phyloP scores from a whole-genome alignment of 2,113 vertebrate genomes.

The Atlantisia rogersi region DNA sequence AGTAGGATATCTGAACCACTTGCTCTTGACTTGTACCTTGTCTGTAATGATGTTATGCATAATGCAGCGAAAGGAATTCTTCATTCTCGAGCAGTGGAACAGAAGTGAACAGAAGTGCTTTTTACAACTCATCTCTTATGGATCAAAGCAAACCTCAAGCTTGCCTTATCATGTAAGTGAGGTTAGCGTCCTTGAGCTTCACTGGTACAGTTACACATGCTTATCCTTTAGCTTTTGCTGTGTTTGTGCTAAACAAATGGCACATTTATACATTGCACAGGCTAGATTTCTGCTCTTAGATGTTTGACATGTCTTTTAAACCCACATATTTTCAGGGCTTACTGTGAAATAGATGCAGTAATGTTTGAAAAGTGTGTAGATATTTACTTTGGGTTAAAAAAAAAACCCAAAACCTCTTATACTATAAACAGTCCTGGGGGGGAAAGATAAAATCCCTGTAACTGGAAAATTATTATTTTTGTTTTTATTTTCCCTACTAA shows the following conservation, averaged over 20 bases:
- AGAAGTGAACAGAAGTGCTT: constrained; percentile 49
- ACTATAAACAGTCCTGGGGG: neutral
- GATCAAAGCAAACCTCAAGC: constrained; percentile 71
- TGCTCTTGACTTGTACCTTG: constrained; percentile 66
- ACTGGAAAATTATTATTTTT: neutral
- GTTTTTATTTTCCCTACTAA: neutral
- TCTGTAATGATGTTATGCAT: constrained; percentile 77
- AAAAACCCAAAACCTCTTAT: neutral
- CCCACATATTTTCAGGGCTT: neutral
- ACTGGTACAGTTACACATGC: constrained; percentile 13
- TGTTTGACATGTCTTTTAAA: neutral
- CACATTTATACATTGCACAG: neutral
- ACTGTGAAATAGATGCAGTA: neutral
- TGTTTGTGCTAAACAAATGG: neutral
- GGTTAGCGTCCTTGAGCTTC: constrained; percentile 28
- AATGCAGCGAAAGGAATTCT: constrained; percentile 76
- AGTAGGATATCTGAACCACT: constrained; percentile 58
- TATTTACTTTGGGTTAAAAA: neutral
- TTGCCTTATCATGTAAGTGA: constrained; percentile 37
- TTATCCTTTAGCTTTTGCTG: constrained; percentile 7
- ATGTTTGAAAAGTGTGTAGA: neutral
- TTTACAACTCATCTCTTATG: constrained; percentile 59
- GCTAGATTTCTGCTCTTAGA: neutral
- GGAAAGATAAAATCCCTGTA: neutral
- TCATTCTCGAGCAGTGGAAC: constrained; percentile 57